Evolutionary conservation across 2,888 invertebrate species (phyloP).

Genomic region (Mythimna ferrago): DNA sequence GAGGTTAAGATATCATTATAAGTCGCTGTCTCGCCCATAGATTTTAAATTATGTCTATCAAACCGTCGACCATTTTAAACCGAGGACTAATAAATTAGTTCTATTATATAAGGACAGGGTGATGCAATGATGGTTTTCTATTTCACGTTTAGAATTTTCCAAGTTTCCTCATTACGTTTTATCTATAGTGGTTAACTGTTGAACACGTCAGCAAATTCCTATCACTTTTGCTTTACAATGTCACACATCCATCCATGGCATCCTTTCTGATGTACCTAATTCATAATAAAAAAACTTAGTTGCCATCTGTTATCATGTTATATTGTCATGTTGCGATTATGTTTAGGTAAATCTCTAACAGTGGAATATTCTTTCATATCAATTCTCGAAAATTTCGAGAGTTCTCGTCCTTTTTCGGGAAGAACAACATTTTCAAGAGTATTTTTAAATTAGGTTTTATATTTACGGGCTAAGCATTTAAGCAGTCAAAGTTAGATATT

Average conservation of each 20-base stretch:
- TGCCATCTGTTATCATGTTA: not conserved
- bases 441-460: no score
- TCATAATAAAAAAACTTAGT: not conserved
- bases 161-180: not conserved
- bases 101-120: not conserved
- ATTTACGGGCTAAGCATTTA: no score
- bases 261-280: not conserved
- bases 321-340: not conserved
- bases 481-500: no score
- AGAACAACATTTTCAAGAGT: no score
- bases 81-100: not conserved
- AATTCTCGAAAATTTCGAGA: no score
- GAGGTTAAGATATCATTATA: no score
- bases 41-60: no score
- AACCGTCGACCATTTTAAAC: no score
- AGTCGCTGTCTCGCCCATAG: no score
- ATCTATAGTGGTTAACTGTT: slow-evolving; percentile 6
- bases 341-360: no score
- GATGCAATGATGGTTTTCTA: slow-evolving; percentile 6
- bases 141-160: slow-evolving; percentile 10
- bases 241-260: not conserved
- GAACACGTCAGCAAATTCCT: not conserved
- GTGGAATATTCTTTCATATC: no score
- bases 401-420: no score
- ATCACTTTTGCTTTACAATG: not conserved